Conservation (phyloP, 2,888 invertebrate species). For the Isotomurus palustris region DNA sequence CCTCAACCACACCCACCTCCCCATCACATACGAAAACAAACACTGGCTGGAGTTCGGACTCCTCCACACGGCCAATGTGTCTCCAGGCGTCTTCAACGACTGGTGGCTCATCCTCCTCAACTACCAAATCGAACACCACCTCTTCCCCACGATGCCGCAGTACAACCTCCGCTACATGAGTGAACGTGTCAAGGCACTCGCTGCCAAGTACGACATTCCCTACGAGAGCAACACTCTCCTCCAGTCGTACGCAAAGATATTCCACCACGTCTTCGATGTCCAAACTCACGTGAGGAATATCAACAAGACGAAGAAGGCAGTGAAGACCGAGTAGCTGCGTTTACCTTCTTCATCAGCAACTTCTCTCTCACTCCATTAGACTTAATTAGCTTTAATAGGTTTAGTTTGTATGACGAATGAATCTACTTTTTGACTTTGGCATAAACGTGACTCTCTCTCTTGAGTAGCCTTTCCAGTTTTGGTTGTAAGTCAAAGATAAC, state of each 20-base stretch:
- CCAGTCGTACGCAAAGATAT: slow-evolving; percentile 16
- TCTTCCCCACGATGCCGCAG: slow-evolving; percentile 28
- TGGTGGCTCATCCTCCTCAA: slow-evolving; percentile 25
- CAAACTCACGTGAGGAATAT: slow-evolving; percentile 20
- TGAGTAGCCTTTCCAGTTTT: no score
- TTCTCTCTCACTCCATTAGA: no score
- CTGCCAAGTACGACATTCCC: slow-evolving; percentile 24
- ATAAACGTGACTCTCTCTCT: no score
- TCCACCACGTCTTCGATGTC: slow-evolving; percentile 23
- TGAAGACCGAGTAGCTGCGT: slow-evolving; percentile 4
- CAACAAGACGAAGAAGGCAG: slow-evolving; percentile 10
- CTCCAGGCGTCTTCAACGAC: slow-evolving; percentile 21
- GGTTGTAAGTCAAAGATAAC: no score
- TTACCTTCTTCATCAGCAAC: no score
- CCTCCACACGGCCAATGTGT: slow-evolving; percentile 23
- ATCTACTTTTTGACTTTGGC: no score
- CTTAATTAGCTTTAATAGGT: no score
- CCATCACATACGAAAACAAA: slow-evolving; percentile 22
- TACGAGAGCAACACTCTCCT: slow-evolving; percentile 12
- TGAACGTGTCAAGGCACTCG: slow-evolving; percentile 20
- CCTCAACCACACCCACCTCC: slow-evolving; percentile 27
- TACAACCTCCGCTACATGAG: slow-evolving; percentile 23
- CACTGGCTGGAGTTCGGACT: slow-evolving; percentile 28
- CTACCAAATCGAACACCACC: slow-evolving; percentile 18
- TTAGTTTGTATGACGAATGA: no score